A percentile compares a stretch with the other conserved stretches of the same genome.
Conservation (phyloP, 2,888 invertebrate species). For the Hemithea aestivaria region DNA sequence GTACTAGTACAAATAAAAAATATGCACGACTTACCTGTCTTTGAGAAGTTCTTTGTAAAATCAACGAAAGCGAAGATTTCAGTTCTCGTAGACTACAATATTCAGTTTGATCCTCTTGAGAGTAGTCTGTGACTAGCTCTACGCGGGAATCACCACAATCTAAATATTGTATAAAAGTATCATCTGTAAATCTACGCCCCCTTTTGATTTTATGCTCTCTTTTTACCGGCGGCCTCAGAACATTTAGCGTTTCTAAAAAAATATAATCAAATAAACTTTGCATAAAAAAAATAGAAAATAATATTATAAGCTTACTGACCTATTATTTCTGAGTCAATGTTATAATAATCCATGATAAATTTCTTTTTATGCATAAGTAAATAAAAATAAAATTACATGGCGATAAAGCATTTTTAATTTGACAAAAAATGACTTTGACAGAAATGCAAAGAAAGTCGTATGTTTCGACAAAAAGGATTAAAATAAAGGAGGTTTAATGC, state of each 20-base stretch:
- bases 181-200: no score
- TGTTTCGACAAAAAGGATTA: no score
- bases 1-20: no score
- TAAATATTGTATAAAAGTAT: no score
- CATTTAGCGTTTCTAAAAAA: constrained; percentile 57
- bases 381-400: constrained; percentile 8
- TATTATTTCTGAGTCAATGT: constrained; percentile 42
- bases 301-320: constrained; percentile 38
- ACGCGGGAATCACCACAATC: constrained; percentile 5
- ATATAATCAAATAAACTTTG: constrained; percentile 33
- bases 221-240: constrained; percentile 47
- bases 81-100: constrained; percentile 5
- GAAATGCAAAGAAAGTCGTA: no score
- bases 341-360: constrained; percentile 43
- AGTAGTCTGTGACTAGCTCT: constrained; percentile 7
- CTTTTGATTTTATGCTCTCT: constrained; percentile 21
- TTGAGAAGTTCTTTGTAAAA: constrained; percentile 40
- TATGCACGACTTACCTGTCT: constrained; percentile 39
- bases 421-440: background rate
- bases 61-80: constrained; percentile 36
- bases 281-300: constrained; percentile 17
- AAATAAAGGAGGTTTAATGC: no score
- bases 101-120: constrained; percentile 8
- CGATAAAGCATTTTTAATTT: constrained; percentile 7
- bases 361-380: constrained; percentile 25